Evolutionary conservation across 2,888 invertebrate species (phyloP), one percentile per base, ranked within the genome.

Genomic region (Dryocosmus kuriphilus): DNA sequence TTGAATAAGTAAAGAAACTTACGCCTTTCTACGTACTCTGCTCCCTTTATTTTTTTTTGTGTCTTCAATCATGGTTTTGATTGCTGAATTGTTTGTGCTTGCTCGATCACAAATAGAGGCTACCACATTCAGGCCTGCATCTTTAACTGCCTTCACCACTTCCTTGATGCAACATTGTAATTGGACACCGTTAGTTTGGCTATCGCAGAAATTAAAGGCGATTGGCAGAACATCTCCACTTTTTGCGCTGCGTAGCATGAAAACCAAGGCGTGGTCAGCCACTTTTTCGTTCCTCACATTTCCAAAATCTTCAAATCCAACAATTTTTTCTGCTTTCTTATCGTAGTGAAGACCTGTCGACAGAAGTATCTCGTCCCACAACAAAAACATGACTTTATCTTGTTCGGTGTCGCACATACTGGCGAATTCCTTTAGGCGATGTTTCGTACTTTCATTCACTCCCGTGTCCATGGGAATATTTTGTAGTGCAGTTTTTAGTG

Each of bases 301-400:
- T 51, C 76, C 74, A 73, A 63, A 81, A 63, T 81, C 79, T 61
- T 79, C 77, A 16, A 81, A 77, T 32, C 79, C 81, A 76, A 76
- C 57, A 14, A 80, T 76, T 67, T 51, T 74, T 16, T 80, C 77
- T 19, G n/a, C 51, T 22, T 46, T 19, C 14, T 19, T 16, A n/a
- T 76, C 62, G 41, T 75, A 81, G 3, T 77, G 65, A 7, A 81
- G 30, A n/a, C 76, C 38, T 9, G n/a, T 46, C 30, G 60, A n/a
- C n/a, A n/a, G n/a, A n/a, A n/a, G n/a, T n/a, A n/a, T n/a, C n/a
- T n/a, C n/a, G n/a, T n/a, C n/a, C 67, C 73, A 30, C 22, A 80
- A 60, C 1, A 74, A 62, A 24, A 80, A 16, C 41, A 41, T 41
- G 1, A 46, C 46, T 46, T 46, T 46, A 6, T 46, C n/a, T 46